These are phyloP conservation scores for Solen grandis DNA, from an alignment of 1,140 invertebrate species.

Conservation along the genomic window DNA sequence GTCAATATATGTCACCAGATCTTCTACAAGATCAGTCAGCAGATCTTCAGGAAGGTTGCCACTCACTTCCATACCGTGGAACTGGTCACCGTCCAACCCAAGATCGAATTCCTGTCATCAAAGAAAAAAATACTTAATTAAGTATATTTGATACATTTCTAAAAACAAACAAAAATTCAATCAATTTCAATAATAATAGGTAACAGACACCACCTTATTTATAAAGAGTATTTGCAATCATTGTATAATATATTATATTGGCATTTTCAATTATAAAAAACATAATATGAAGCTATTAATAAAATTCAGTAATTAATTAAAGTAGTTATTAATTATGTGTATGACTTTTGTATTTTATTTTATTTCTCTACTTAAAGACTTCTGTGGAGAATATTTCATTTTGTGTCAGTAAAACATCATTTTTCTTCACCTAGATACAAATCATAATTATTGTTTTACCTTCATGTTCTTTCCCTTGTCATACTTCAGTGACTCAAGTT, in stretches of 20 bases:
- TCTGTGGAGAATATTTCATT: not conserved
- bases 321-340: not conserved
- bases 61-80: not conserved
- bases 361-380: not conserved
- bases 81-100: not conserved
- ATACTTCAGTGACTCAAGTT: conserved; percentile 5
- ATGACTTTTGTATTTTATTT: not conserved
- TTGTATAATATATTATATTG: no score
- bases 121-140: no score
- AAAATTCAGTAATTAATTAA: not conserved
- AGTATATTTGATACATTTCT: no score
- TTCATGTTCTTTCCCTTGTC: not conserved
- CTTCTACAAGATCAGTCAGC: not conserved
- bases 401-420: no score
- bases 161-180: not conserved
- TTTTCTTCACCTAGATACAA: not conserved
- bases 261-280: no score
- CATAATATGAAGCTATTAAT: not conserved
- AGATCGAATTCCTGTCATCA: not conserved
- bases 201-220: no score
- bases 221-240: not conserved
- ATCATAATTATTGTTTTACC: not conserved
- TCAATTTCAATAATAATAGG: not conserved
- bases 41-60: not conserved
- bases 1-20: not conserved